Evolutionary conservation across 2,888 invertebrate genomes (phyloP), one percentile per base, ranked within the genome.

Genomic region (Xestoiulus laeticollis): DNA sequence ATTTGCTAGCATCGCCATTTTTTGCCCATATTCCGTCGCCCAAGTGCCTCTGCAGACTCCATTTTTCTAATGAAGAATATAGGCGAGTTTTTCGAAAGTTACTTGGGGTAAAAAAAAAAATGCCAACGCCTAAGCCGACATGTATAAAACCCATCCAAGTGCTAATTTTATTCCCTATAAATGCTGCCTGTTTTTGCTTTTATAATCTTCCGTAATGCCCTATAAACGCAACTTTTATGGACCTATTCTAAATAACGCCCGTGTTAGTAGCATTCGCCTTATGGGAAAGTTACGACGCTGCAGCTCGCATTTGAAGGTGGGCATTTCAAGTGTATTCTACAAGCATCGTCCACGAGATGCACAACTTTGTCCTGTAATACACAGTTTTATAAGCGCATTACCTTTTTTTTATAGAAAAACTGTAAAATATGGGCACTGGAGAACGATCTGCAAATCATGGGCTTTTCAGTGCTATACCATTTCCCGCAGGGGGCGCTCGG

Each of bases 101-200:
- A 78, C 26, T 26, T 78, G 26, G 26, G 26, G 30, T 3, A 59
- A 59, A 48, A 78, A 78, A 30, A 78, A 78, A 30, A 30, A 0
- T 78, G 78, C 30, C 78, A 78, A 78, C 78, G 78, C 78, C 78
- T 78, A 78, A 78, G 78, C 78, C 78, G 78, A 78, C 78, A 22
- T 22, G 78, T 30, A 78, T 78, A 78, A 78, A 68, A 78, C 3
- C 78, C 78, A 78, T 78, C 78, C 78, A 14, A 78, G 78, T 78
- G 78, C 78, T 78, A 78, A 78, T 78, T 78, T 78, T 78, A 78
- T 78, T 78, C 78, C 78, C 78, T 78, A 78, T 78, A 78, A 78
- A 78, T 78, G 78, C 78, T 30, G 78, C 78, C 78, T 78, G 78
- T 78, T 78, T 78, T 78, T 78, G 26, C 78, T 78, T 78, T 78